phyloP scores from a whole-genome alignment of 2,888 invertebrate species.

The Torymus aiolomorphi region DNA sequence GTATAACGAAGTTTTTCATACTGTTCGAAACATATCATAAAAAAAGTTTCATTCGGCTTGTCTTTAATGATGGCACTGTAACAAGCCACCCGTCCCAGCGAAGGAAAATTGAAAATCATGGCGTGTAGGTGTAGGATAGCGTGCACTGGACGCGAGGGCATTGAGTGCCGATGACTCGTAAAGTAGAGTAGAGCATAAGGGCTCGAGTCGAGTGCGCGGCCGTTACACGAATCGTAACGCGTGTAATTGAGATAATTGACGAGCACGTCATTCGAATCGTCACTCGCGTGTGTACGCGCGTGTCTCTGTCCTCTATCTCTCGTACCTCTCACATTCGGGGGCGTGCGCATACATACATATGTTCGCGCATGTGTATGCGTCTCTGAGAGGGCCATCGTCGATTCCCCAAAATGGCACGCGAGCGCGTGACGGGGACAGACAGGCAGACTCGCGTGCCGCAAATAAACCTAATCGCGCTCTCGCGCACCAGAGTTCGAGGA shows the following conservation, averaged over 20 bases:
- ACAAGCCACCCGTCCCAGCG: too few species aligned
- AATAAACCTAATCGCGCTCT: slow-evolving; percentile 49
- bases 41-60: too few species aligned
- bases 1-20: too few species aligned
- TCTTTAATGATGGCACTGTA: too few species aligned
- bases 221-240: slow-evolving; percentile 14
- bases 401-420: slow-evolving; percentile 34
- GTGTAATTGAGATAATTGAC: slow-evolving; percentile 50
- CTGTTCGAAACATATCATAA: too few species aligned
- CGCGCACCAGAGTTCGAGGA: slow-evolving; percentile 32
- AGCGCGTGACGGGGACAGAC: neutral
- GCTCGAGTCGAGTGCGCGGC: neutral
- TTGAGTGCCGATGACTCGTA: neutral
- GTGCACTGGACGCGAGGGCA: too few species aligned
- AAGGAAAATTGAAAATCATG: too few species aligned
- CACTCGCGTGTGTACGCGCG: slow-evolving; percentile 31
- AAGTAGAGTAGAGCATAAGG: neutral
- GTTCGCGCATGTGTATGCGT: neutral
- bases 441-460: slow-evolving; percentile 22
- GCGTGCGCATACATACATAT: slow-evolving; percentile 2
- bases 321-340: neutral
- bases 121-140: too few species aligned
- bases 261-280: slow-evolving; percentile 45
- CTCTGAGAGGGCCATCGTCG: slow-evolving; percentile 41
- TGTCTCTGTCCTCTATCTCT: slow-evolving; percentile 9